Evolutionary conservation across 2,113 vertebrate species (phyloP).

Genomic region (Ovibos moschatus): DNA sequence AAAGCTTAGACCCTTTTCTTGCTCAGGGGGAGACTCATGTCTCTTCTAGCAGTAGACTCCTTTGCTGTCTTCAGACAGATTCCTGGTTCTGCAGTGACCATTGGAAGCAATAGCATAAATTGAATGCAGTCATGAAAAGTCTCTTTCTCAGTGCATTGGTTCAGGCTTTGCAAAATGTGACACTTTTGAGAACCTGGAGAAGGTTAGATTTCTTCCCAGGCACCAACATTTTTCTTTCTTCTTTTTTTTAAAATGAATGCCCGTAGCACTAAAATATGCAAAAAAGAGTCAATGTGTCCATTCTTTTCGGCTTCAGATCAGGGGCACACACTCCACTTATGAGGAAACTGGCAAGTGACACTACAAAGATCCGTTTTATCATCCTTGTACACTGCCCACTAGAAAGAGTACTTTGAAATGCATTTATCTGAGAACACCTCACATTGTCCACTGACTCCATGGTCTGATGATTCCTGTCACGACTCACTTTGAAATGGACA

Average conservation of each 20-base stretch:
- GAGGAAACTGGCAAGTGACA: background rate
- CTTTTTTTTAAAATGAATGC: background rate
- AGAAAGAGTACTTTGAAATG: conserved; percentile 5
- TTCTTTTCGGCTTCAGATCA: background rate
- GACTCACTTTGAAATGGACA: conserved; percentile 1
- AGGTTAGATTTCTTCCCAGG: background rate
- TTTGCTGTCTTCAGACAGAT: background rate
- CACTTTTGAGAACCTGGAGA: background rate
- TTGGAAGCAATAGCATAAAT: background rate
- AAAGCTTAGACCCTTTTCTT: background rate
- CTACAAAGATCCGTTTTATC: background rate
- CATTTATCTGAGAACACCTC: conserved; percentile 17
- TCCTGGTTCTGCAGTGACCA: background rate
- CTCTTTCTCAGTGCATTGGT: background rate
- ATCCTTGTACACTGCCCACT: background rate
- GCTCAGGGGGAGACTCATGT: background rate
- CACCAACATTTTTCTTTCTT: background rate
- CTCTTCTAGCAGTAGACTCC: background rate
- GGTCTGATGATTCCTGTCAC: background rate
- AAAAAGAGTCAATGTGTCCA: background rate
- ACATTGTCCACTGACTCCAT: background rate
- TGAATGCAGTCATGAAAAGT: background rate
- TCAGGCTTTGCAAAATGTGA: background rate
- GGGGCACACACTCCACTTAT: background rate
- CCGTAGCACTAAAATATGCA: background rate